Conservation (phyloP, 2,797 vertebrate species). For the Darevskia mixta region DNA sequence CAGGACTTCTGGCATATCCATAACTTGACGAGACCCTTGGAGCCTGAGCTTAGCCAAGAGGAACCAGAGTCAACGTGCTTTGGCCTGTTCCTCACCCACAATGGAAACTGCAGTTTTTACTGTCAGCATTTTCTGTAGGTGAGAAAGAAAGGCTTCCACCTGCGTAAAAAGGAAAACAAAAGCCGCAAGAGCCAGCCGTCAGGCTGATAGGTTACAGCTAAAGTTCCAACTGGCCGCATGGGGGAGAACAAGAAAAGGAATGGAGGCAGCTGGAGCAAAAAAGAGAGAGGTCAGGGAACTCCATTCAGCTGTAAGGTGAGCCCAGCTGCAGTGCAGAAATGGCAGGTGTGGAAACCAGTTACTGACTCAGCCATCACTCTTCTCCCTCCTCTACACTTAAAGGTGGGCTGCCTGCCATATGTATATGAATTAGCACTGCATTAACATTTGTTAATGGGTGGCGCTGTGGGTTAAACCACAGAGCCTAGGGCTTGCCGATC, state of each 20-base stretch:
- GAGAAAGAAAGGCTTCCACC: background rate
- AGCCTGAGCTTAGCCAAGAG: background rate
- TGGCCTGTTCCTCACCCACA: background rate
- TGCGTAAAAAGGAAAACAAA: background rate
- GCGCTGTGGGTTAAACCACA: too few relatives aligned
- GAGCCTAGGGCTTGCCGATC: too few relatives aligned
- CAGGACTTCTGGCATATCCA: background rate
- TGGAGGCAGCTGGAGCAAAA: background rate
- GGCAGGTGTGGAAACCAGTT: background rate
- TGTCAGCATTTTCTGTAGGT: background rate
- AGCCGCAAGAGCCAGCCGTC: background rate
- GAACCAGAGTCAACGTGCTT: background rate
- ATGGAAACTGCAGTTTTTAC: background rate
- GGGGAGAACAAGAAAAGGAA: too few relatives aligned
- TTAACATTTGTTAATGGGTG: background rate
- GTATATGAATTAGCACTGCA: background rate
- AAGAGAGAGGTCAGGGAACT: too few relatives aligned
- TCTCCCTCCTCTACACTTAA: too few relatives aligned
- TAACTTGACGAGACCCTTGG: background rate
- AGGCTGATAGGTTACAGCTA: background rate
- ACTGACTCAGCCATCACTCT: background rate
- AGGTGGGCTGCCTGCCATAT: background rate
- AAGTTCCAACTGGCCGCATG: background rate
- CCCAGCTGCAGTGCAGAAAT: background rate
- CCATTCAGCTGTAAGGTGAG: background rate